Conservation (phyloP, 2,888 invertebrate genomes). For the Sycophila texana region DNA sequence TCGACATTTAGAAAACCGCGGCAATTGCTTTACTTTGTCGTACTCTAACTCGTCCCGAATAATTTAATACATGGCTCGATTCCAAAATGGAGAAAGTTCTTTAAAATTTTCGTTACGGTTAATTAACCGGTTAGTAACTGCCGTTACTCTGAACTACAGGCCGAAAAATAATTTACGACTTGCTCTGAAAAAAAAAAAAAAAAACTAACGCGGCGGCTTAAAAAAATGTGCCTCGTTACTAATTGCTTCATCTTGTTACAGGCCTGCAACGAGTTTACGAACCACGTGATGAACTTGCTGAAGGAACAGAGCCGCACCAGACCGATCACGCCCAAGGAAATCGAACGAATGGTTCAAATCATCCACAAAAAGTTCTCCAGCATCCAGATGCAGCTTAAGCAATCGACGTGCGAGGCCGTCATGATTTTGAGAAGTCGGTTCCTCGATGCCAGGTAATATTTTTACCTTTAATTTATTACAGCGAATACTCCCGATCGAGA, state of each 20-base stretch:
- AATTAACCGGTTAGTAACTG: not conserved
- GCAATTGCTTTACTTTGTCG: not conserved
- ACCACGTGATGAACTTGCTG: slow-evolving; percentile 99
- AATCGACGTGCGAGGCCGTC: slow-evolving; percentile 99
- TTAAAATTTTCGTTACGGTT: not conserved
- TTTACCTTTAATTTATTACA: not conserved
- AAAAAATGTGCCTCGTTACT: not conserved
- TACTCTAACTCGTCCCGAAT: not conserved
- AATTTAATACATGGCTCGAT: slow-evolving; percentile 1
- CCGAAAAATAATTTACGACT: too few relatives aligned
- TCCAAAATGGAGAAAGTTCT: slow-evolving; percentile 4
- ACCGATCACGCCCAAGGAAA: slow-evolving; percentile 98
- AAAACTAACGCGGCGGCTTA: not conserved
- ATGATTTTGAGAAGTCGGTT: slow-evolving; percentile 96
- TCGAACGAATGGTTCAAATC: slow-evolving; percentile 99
- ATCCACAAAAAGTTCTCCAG: slow-evolving; percentile 99
- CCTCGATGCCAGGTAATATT: slow-evolving; percentile 81
- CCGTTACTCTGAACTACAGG: too few relatives aligned
- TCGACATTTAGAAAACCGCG: not conserved
- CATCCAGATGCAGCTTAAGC: slow-evolving; percentile 98
- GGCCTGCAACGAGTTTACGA: slow-evolving; percentile 99
- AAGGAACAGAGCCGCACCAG: slow-evolving; percentile 97
- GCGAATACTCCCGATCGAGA: not conserved
- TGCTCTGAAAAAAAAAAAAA: too few relatives aligned
- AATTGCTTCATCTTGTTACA: slow-evolving; percentile 66